Evolutionary conservation across 1,140 invertebrate species (phyloP).

Genomic region (Zaprionus davidi): DNA sequence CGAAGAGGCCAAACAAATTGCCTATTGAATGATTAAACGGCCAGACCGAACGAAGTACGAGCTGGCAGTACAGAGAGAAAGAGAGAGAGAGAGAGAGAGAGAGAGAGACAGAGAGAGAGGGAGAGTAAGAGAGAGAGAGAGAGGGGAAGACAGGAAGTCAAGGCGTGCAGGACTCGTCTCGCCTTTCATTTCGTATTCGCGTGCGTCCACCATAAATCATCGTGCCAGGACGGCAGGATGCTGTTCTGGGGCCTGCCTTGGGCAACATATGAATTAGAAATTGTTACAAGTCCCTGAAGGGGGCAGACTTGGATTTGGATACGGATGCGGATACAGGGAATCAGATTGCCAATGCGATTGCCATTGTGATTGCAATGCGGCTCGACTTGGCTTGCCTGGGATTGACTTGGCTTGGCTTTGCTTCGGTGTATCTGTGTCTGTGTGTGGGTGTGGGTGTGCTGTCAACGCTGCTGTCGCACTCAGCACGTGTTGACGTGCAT

Average conservation of each 20-base stretch:
- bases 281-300: constrained; percentile 59
- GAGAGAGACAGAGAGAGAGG: background rate
- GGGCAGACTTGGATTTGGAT: constrained; percentile 8
- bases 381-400: background rate
- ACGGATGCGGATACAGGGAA: background rate
- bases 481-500: constrained; percentile 79
- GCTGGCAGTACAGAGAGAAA: background rate
- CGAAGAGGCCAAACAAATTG: constrained; percentile 66
- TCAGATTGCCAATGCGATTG: background rate
- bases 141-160: constrained; percentile 19
- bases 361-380: background rate
- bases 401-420: too few species aligned
- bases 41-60: constrained; percentile 3
- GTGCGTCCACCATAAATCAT: constrained; percentile 77
- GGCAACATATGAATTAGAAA: constrained; percentile 81
- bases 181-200: constrained; percentile 70
- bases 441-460: constrained; percentile 24
- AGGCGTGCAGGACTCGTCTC: constrained; percentile 8
- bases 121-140: background rate
- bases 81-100: too few species aligned
- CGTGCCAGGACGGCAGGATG: constrained; percentile 23
- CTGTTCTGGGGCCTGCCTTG: constrained; percentile 20
- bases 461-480: constrained; percentile 66
- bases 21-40: constrained; percentile 80
- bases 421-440: too few species aligned